Conservation (phyloP, 2,113 vertebrate species). For the Panthera leo region DNA sequence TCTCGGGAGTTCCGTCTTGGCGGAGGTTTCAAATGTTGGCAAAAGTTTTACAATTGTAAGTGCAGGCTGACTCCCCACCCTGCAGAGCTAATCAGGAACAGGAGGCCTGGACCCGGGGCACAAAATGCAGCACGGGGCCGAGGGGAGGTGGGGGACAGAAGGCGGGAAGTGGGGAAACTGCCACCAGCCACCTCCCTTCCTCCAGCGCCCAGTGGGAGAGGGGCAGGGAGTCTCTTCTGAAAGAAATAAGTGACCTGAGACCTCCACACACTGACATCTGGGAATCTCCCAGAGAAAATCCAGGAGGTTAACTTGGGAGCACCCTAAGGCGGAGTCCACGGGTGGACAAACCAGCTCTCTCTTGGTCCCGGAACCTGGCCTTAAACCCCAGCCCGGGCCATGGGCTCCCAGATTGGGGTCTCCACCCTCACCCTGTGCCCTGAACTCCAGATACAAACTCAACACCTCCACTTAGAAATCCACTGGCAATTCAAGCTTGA, state of each 20-base stretch:
- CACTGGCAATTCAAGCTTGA: neutral
- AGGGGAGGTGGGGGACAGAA: neutral
- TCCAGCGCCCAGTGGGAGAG: neutral
- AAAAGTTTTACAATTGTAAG: neutral
- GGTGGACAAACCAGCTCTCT: neutral
- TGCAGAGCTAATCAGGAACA: neutral
- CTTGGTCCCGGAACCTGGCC: neutral
- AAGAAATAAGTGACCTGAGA: neutral
- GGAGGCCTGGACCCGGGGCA: neutral
- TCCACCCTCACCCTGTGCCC: neutral
- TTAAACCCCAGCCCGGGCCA: neutral
- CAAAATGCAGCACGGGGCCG: neutral
- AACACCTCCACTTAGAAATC: neutral
- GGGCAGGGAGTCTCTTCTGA: neutral
- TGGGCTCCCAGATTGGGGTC: too few species aligned
- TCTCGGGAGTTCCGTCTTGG: neutral
- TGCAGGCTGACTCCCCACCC: neutral
- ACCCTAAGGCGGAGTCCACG: neutral
- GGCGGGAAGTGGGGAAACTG: neutral
- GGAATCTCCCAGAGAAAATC: neutral
- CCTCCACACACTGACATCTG: neutral
- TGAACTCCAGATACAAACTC: neutral
- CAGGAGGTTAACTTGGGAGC: neutral
- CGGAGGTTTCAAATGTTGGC: neutral
- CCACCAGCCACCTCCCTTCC: neutral